These are phyloP conservation scores for Toxotes jaculatrix DNA, from an alignment of 2,113 vertebrate genomes.

Conservation along the genomic window DNA sequence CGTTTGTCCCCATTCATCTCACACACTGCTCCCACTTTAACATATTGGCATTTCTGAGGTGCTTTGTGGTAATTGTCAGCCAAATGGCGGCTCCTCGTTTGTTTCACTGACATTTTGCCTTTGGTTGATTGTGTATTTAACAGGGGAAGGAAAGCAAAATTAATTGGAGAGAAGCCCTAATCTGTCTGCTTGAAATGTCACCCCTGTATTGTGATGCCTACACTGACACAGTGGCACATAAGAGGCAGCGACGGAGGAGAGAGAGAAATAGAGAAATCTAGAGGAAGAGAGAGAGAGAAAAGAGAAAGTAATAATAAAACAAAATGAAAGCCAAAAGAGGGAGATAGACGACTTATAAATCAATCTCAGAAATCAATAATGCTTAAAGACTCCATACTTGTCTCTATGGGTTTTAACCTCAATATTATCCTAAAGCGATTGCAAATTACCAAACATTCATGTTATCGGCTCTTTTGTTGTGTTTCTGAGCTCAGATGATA, in stretches of 20 bases:
- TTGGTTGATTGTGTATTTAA: constrained; percentile 88
- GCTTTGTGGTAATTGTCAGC: constrained; percentile 84
- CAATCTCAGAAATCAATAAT: constrained; percentile 16
- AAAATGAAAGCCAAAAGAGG: constrained; percentile 22
- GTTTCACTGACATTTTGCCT: constrained; percentile 87
- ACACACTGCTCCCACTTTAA: constrained; percentile 75
- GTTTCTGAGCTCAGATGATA: background rate
- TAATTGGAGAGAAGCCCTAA: constrained; percentile 85
- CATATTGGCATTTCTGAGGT: constrained; percentile 86
- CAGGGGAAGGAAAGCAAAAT: constrained; percentile 81
- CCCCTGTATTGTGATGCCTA: constrained; percentile 75
- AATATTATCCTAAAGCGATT: constrained; percentile 37
- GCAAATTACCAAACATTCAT: constrained; percentile 27
- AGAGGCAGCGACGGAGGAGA: constrained; percentile 24
- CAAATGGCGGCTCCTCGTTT: constrained; percentile 79
- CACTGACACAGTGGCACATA: constrained; percentile 64
- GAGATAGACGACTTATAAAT: background rate
- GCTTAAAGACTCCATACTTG: constrained; percentile 1
- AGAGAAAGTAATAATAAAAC: background rate
- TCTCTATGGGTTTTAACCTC: constrained; percentile 35
- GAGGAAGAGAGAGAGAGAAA: background rate
- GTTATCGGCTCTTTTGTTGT: background rate
- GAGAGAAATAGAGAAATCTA: constrained; percentile 28
- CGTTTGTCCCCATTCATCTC: constrained; percentile 77
- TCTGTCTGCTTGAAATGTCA: constrained; percentile 87